Evolutionary conservation across 1,140 invertebrate species (phyloP), one percentile per base, ranked within the genome.

Genomic region (Camponotus pennsylvanicus): DNA sequence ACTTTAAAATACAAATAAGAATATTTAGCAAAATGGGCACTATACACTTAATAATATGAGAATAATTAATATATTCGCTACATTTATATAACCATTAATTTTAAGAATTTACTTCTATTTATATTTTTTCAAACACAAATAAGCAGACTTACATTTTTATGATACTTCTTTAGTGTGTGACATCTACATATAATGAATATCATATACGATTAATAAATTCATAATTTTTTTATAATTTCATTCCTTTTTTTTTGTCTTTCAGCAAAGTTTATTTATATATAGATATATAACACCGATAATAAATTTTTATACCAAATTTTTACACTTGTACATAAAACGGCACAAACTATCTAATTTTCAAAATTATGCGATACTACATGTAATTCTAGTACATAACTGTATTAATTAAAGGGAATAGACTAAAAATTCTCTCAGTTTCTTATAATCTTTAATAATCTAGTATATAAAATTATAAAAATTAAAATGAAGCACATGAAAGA

Each of bases 361-460:
- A n/a, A 55, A 73, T 55, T 52, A 18, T 21, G 15, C 13, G 42
- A 52, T n/a, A 21, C 9, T 9, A 45, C 45, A 0, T 52, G 49
- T 27, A 18, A 32, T 64, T 63, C 42, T 77, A 13, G 42, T 40
- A 34, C 27, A 45, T 63, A 34, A 61, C 1, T 45, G 21, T 55
- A 49, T 66, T 0, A 34, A 49, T 66, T 0, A 34, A 66, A 78
- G 6, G 11, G 11, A 63, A 49, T 9, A 49, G 32, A 64, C 40
- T 77, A 45, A 77, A 66, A 34, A 77, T 37, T 75, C 9, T 59
- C 11, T 77, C 7, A 77, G 3, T 77, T 75, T 76, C 40, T 77
- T 45, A 3, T 64, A 64, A 27, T 42, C 4, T 57, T 40, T 13
- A 57, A 59, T 76, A 42, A 13, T 59, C 9, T 32, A 34, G 7